Conservation (phyloP, 2,888 invertebrate species). For the Noctua janthina region DNA sequence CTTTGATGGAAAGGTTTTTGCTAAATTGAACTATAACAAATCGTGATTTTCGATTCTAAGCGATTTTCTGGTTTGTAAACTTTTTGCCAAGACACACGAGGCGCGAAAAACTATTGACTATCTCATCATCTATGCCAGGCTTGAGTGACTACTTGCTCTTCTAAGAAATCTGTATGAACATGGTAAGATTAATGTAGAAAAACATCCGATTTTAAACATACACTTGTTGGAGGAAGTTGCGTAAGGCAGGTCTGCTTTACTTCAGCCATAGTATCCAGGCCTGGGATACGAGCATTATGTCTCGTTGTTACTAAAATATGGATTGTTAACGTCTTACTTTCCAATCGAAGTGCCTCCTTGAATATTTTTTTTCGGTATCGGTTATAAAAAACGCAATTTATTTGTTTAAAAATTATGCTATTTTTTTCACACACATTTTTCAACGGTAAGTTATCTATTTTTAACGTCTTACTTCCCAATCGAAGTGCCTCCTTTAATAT, state of each 20-base stretch:
- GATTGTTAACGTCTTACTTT: conserved; percentile 73
- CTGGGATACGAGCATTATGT: conserved; percentile 67
- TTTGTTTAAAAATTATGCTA: conserved; percentile 23
- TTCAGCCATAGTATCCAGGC: conserved; percentile 67
- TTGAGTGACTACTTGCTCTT: conserved; percentile 33
- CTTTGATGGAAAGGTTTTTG: conserved; percentile 22
- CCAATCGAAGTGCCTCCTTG: conserved; percentile 54
- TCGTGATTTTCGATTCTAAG: conserved; percentile 36
- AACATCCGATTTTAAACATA: conserved; percentile 63
- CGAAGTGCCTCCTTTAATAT: conserved; percentile 60
- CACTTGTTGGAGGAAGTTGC: conserved; percentile 68
- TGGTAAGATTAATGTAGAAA: conserved; percentile 63
- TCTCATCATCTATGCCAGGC: conserved; percentile 48
- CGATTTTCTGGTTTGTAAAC: conserved; percentile 29
- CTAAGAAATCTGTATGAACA: conserved; percentile 51
- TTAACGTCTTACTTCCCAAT: conserved; percentile 71
- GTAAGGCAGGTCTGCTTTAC: conserved; percentile 73
- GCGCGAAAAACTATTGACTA: conserved; percentile 35
- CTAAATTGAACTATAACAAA: conserved; percentile 26
- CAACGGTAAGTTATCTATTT: conserved; percentile 25
- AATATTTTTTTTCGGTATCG: conserved; percentile 62
- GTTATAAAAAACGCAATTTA: conserved; percentile 32
- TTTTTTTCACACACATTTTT: conserved; percentile 12
- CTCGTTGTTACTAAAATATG: conserved; percentile 76
- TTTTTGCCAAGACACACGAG: conserved; percentile 34